Evolutionary conservation across 2,113 vertebrate genomes (phyloP).

Genomic region (Dicentrarchus labrax): DNA sequence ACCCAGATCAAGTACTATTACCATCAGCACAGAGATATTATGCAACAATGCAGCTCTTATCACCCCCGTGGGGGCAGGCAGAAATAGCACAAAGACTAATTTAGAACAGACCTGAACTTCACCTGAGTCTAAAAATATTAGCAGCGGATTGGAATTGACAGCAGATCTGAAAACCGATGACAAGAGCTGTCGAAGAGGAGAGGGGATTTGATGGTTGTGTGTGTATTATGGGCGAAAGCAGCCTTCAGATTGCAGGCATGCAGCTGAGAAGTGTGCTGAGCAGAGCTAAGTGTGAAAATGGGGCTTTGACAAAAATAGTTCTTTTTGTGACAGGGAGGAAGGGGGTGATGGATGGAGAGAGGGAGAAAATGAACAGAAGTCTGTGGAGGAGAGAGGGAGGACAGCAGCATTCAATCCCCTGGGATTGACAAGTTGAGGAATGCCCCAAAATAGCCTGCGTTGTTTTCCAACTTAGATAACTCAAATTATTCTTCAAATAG

Average conservation of each 20-base stretch:
- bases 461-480: constrained; percentile 64
- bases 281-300: constrained; percentile 56
- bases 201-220: constrained; percentile 23
- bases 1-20: constrained; percentile 51
- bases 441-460: constrained; percentile 56
- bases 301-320: constrained; percentile 60
- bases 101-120: constrained; percentile 66
- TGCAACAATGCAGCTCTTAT: constrained; percentile 50
- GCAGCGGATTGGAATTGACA: constrained; percentile 35
- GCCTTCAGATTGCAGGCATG: constrained; percentile 23
- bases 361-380: constrained; percentile 41
- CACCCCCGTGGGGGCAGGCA: constrained; percentile 11
- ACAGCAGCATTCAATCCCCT: constrained; percentile 35
- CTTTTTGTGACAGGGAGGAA: constrained; percentile 51
- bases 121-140: constrained; percentile 71
- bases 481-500: constrained; percentile 55
- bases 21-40: constrained; percentile 56
- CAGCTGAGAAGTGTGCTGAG: constrained; percentile 48
- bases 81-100: constrained; percentile 65
- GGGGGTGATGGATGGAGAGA: constrained; percentile 51
- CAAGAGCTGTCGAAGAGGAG: constrained; percentile 5
- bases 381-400: constrained; percentile 42
- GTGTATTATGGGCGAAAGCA: constrained; percentile 30
- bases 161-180: constrained; percentile 45
- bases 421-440: constrained; percentile 63